Evolutionary conservation across 2,797 vertebrate species (phyloP), one percentile per base, ranked within the genome.

Genomic region (Eulemur coronatus): DNA sequence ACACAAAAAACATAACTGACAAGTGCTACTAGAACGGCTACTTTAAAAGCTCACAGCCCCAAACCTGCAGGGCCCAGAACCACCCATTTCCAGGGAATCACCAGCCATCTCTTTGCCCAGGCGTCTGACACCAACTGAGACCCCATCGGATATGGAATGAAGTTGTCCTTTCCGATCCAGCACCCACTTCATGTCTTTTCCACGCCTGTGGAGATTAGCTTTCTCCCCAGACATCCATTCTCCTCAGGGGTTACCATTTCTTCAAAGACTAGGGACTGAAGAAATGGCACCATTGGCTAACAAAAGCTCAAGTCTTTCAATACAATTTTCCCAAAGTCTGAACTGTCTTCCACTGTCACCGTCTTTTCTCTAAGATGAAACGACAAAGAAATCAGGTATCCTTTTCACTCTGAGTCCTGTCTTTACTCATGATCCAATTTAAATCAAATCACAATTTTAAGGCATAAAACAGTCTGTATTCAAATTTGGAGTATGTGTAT

Each of bases 321-420:
- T 35, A 17, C 13, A 17, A 2, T 59, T 80, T 90, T 52, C 43
- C 65, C 38, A 69, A 13, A 61, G 26, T 46, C 57, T 80, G 38
- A 80, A 57, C 46, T 90, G 15, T 75, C 55, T 92, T 69, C 67
- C 24, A 18, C 1, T 15, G 63, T 93, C 38, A 80, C n/a, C 84
- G 43, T 73, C 33, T 88, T 92, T 94, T 59, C 92, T 93, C 41
- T 75, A 92, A 84, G n/a, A 24, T 73, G 28, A 94, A 90, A 5
- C 65, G 76, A 88, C 67, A 67, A 59, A 57, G 70, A 97, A 89
- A 81, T 70, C 52, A 72, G 57, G 13, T 57, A 24, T 61, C 7
- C 24, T 87, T 55, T 86, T 94, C 50, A 73, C 22, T 63, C 61
- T 28, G 41, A 92, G 24, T 65, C 69, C 35, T 78, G 2, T 69